Evolutionary conservation across 2,113 vertebrate species (phyloP).

Genomic region (Hiodon tergisus): DNA sequence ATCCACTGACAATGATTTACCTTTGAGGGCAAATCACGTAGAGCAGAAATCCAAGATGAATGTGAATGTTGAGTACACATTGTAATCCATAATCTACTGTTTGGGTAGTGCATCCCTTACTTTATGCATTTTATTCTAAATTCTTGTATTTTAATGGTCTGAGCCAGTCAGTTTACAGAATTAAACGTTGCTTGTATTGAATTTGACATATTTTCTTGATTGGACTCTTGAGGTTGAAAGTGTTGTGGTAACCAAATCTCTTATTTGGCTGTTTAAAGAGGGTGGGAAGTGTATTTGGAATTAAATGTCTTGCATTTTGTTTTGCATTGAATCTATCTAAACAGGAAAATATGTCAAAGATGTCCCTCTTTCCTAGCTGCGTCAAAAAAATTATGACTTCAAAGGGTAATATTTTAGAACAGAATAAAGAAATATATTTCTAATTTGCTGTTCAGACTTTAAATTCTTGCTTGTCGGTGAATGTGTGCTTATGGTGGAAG

Average conservation of each 20-base stretch:
- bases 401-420: conserved; percentile 3
- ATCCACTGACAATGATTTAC: no score
- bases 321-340: no score
- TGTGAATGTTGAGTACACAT: background rate
- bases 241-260: background rate
- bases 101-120: no score
- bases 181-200: no score
- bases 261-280: background rate
- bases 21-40: background rate
- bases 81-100: background rate
- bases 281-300: background rate
- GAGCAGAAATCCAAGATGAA: background rate
- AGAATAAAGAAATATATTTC: conserved; percentile 13
- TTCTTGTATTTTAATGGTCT: no score
- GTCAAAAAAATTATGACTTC: background rate
- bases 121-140: no score
- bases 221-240: background rate
- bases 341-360: background rate
- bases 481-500: no score
- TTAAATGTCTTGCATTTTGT: background rate
- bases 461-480: background rate
- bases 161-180: no score
- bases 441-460: background rate
- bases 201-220: background rate
- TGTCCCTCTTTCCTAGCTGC: background rate